Conservation (phyloP, 64 coral and sea anemone species). For the Astreopora myriophthalma region DNA sequence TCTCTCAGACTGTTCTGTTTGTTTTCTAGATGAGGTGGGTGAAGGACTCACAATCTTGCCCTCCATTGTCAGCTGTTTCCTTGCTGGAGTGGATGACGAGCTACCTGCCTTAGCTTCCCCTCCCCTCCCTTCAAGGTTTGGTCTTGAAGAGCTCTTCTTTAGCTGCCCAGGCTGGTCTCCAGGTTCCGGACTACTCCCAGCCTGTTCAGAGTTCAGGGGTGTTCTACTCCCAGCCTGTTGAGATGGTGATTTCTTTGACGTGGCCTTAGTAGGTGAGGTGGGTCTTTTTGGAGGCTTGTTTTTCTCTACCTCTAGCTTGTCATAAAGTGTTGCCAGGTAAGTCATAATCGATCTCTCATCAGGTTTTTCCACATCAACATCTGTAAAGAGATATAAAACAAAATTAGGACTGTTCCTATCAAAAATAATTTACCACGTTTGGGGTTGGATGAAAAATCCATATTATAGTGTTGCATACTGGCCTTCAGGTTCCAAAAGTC, state of each 20-base stretch:
- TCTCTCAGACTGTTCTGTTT: neutral
- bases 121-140: neutral
- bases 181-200: neutral
- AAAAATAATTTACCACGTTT: too few species aligned
- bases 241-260: slow-evolving; percentile 23
- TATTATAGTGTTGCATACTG: neutral
- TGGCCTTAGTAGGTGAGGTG: neutral
- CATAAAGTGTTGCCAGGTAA: slow-evolving; percentile 57
- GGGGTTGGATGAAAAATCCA: neutral
- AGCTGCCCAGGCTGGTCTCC: neutral
- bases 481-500: slow-evolving; percentile 86
- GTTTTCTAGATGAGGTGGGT: neutral
- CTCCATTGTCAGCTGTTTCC: neutral
- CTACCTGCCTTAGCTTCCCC: neutral
- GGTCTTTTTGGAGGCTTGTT: slow-evolving; percentile 17
- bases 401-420: too few species aligned
- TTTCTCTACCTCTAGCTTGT: slow-evolving; percentile 32
- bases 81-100: neutral
- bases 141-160: neutral
- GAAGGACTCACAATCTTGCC: neutral
- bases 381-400: neutral
- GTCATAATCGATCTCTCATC: slow-evolving; percentile 72
- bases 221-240: neutral
- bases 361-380: slow-evolving; percentile 70
- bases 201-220: neutral